Base-by-base conservation (phyloP, 2,797 vertebrate species). In the Enteromius mattozi region DNA sequence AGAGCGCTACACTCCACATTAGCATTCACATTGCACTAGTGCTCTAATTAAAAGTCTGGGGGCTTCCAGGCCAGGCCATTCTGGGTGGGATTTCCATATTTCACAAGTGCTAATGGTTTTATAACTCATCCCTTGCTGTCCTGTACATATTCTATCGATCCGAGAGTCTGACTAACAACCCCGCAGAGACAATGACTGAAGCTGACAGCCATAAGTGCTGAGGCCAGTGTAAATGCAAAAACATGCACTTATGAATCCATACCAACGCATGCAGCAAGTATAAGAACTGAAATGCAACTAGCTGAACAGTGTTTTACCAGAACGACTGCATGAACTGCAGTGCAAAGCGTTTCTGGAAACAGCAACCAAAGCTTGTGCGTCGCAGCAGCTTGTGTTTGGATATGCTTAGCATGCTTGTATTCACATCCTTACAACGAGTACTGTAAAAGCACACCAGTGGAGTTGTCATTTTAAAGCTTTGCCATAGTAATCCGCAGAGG, bases 31-130 rank as follows among this genome's bases (percentile, higher is more conserved):
- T 56, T 59, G 16, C 54, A 51, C 81, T 61, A 7, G 49, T 56
- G 78, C 37, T 88, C 24, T 79, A 88, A 87, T 88, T 88, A 84
- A 87, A 86, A 88, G 85, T 88, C 86, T 35, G 66, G 24, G 78
- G 42, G 70, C 81, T 80, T 69, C 78, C 68, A 42, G 78, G 78
- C 54, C 40, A 65, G 21, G 33, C 14, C 69, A 70, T 42, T 61
- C 69, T n/a, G 82, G 77, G 79, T 21, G 19, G 65, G 80, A 88
- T 88, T 87, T 88, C 86, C 87, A 89, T 86, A 89, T 85, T 90
- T 89, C 85, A 88, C 85, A 83, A 66, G 74, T 21, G 56, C 69
- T 81, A 79, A 87, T 80, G 84, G 86, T 40, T 84, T 86, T 82
- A 63, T 79, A 85, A 88, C 80, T 51, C 10, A 21, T 85, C 86